Evolutionary conservation across 2,888 invertebrate species (phyloP).

Genomic region (Anoplius nigerrimus): DNA sequence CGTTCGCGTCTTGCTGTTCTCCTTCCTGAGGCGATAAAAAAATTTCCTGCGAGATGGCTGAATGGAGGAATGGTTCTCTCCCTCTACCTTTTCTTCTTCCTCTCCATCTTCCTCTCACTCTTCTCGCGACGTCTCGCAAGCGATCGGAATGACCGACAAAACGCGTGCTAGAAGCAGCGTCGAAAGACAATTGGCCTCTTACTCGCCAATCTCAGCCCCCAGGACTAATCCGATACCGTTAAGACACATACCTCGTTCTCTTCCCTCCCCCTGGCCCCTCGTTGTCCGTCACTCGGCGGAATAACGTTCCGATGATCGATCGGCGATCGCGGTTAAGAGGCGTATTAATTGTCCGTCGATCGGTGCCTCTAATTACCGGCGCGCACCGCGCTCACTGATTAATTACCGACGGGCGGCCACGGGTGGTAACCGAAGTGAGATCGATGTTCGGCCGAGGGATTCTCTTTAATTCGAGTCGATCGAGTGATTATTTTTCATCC

Average conservation of each 20-base stretch:
- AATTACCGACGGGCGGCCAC: constrained; percentile 54
- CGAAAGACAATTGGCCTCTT: no score
- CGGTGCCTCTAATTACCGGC: constrained; percentile 62
- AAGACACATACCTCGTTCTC: constrained; percentile 21
- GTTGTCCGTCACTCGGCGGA: constrained; percentile 30
- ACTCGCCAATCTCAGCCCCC: no score
- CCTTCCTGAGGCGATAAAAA: no score
- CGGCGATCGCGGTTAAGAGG: no score
- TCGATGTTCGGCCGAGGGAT: constrained; percentile 50
- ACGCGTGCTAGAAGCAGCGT: no score
- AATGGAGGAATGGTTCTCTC: no score
- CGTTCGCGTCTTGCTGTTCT: no score
- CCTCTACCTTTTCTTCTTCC: no score
- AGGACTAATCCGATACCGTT: constrained; percentile 38
- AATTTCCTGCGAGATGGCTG: no score
- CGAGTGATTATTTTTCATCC: constrained; percentile 52
- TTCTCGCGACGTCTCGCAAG: no score
- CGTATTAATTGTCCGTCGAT: constrained; percentile 33
- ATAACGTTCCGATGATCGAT: constrained; percentile 62
- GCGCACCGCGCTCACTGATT: constrained; percentile 58
- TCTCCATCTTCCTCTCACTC: no score
- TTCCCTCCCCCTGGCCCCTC: constrained; percentile 25
- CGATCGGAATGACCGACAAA: no score
- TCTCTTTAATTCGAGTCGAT: constrained; percentile 55
- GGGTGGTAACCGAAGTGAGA: constrained; percentile 54